These are phyloP conservation scores for Apteryx mantelli DNA, from an alignment of 2,113 vertebrate species.

Conservation along the genomic window DNA sequence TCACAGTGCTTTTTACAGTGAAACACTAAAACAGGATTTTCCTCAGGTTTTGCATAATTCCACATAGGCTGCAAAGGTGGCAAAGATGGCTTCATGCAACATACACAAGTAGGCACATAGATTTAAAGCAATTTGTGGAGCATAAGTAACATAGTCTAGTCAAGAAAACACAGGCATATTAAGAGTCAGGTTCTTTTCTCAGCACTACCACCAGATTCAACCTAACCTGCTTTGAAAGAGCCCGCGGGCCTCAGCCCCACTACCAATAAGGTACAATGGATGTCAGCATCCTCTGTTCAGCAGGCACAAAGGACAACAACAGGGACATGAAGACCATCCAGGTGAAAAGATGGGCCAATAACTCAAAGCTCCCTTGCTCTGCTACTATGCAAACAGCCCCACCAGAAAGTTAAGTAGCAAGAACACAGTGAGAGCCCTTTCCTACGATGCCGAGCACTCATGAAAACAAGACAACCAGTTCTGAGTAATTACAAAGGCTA, in stretches of 20 bases:
- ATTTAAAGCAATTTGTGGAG: not conserved
- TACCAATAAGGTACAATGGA: not conserved
- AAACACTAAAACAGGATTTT: not conserved
- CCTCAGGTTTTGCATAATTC: not conserved
- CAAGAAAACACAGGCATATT: not conserved
- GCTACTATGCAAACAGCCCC: not conserved
- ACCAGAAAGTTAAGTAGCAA: not conserved
- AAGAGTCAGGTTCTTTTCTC: not conserved
- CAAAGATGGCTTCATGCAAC: not conserved
- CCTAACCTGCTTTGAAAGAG: not conserved
- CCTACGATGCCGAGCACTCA: not conserved
- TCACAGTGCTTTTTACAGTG: not conserved
- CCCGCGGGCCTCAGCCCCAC: not conserved
- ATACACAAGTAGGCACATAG: not conserved
- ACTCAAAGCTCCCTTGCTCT: not conserved
- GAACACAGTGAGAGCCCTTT: not conserved
- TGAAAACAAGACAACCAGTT: not conserved
- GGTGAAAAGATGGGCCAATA: not conserved
- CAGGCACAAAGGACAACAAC: not conserved
- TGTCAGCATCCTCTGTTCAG: conserved; percentile 12
- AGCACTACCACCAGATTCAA: not conserved
- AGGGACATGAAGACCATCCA: not conserved
- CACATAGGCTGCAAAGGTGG: not conserved
- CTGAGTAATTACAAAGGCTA: not conserved
- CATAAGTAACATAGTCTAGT: rapidly evolving